Conservation (phyloP, 1,140 invertebrate genomes). For the Panagrolaimus sp. region DNA sequence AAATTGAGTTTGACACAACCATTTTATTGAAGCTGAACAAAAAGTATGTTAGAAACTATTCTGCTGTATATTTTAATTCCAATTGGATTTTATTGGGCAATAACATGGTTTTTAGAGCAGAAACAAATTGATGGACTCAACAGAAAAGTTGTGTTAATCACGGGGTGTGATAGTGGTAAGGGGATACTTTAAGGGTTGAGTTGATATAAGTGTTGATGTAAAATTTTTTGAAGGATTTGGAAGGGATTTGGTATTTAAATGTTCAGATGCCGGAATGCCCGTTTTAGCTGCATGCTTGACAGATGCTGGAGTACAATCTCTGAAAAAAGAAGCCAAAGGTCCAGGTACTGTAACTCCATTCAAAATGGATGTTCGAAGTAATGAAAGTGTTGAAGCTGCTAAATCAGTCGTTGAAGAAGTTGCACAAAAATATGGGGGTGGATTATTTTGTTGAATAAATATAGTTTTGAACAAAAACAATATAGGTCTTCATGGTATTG, state of each 20-base stretch:
- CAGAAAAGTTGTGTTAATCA: not conserved
- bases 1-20: too few species aligned
- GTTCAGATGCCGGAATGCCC: not conserved
- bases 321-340: slow-evolving; percentile 1
- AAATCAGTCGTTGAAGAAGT: not conserved
- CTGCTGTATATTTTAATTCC: not conserved
- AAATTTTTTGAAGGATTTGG: slow-evolving; percentile 6
- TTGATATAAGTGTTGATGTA: too few species aligned
- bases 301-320: not conserved
- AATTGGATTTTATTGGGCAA: not conserved
- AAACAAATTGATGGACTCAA: not conserved
- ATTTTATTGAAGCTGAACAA: too few species aligned
- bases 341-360: not conserved
- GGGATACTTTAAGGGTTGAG: not conserved
- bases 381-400: not conserved
- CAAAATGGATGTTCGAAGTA: not conserved
- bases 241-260: not conserved
- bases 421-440: slow-evolving; percentile 2
- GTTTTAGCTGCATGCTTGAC: not conserved
- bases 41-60: not conserved
- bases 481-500: slow-evolving; percentile 31
- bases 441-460: not conserved
- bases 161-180: slow-evolving; percentile 7
- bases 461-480: not conserved
- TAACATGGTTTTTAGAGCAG: not conserved